Base-by-base conservation (phyloP, 1,140 invertebrate genomes). In the Ectropis grisescens region DNA sequence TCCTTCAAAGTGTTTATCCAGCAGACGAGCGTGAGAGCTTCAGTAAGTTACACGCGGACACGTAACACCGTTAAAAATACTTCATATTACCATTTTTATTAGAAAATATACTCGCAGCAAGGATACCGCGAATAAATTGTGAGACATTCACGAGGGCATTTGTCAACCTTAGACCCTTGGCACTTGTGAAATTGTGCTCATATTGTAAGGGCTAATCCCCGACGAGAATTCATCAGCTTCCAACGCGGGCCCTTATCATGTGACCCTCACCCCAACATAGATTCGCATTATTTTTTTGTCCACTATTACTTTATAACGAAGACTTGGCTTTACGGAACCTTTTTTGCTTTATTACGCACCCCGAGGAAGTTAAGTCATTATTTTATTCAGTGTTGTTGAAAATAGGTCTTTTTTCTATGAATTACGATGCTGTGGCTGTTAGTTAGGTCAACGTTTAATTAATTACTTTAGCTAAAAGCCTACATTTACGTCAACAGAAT, bases 151-250 rank as follows among this genome's bases (percentile, higher is more conserved):
- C 47, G 37, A 38, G 32, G 31, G 44, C 50, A 72, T 76, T 76
- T 70, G 68, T 75, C 65, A 75, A 48, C 30, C 45, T 35, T 34
- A 48, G 55, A 62, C 56, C 62, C 66, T 61, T 58, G 50, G 44
- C 47, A 33, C 44, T 44, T 64, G 55, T 56, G 65, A 56, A 69
- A 72, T 70, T 69, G 61, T 72, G 53, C 68, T 72, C 66, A 69
- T 76, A 76, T 69, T 64, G 66, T 72, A 76, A 61, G 64, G 66
- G 61, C 68, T 76, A 70, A 76, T 76, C 71, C 66, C 57, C 56
- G 35, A 35, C 40, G 51, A 43, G 58, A 50, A 76, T 76, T 72
- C 66, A 72, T 76, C 68, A 70, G 58, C 48, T 66, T 64, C 57
- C 46, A 69, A 54, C 51, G 50, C 33, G 42, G 32, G 46, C 53